Percentiles rank a stretch among this genome's conserved stretches.
Evolutionary conservation across 2,888 invertebrate species (phyloP).

Genomic region (Pristionchus japonicus): DNA sequence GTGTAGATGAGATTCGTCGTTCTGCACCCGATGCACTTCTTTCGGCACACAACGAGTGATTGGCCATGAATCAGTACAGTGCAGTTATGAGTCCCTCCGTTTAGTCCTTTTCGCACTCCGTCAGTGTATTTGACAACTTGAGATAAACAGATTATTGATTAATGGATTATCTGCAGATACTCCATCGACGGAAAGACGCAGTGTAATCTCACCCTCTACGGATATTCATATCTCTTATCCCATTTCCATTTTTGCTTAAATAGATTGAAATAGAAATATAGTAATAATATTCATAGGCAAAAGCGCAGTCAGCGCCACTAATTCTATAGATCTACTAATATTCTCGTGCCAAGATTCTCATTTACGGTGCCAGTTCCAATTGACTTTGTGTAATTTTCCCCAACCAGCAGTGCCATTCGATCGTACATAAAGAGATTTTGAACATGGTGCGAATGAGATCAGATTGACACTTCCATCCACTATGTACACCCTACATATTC

Average conservation of each 20-base stretch:
- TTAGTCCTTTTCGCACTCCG: background rate
- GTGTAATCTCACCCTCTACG: constrained; percentile 20
- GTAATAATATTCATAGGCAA: constrained; percentile 7
- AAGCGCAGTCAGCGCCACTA: background rate
- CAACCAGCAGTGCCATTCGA: background rate
- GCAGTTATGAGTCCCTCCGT: constrained; percentile 32
- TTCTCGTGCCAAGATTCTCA: constrained; percentile 35
- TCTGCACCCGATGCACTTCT: background rate
- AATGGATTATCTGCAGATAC: background rate
- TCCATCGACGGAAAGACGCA: constrained; percentile 23
- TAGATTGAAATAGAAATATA: background rate
- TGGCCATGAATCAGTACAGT: constrained; percentile 34
- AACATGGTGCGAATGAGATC: background rate
- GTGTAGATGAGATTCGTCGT: constrained; percentile 26
- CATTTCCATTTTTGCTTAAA: background rate
- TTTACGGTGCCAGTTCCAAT: constrained; percentile 16
- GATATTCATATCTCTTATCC: constrained; percentile 26
- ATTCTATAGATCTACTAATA: background rate
- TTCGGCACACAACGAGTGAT: constrained; percentile 17
- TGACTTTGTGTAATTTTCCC: background rate
- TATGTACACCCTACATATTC: no score
- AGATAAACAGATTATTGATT: background rate
- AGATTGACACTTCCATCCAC: no score
- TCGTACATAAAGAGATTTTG: background rate
- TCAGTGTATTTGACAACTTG: background rate